A percentile compares a stretch with the other conserved stretches of the same genome.
Evolutionary conservation across 2,888 invertebrate genomes (phyloP).

Genomic region (Brachylomia viminalis): DNA sequence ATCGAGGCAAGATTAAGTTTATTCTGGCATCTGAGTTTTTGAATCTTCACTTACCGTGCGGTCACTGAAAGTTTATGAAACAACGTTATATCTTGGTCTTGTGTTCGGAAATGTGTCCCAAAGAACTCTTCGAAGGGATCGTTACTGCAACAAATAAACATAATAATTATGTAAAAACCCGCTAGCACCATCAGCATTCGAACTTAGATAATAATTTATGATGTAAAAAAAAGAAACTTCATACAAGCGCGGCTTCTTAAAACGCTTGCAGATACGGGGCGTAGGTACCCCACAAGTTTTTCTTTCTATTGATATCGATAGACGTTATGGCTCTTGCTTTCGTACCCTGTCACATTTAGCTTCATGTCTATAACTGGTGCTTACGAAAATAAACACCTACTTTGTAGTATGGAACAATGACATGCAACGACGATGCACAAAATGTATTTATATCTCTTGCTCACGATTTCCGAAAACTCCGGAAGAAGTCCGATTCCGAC

Average conservation of each 20-base stretch:
- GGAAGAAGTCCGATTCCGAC: constrained; percentile 6
- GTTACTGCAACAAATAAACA: constrained; percentile 84
- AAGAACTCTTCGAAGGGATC: constrained; percentile 97
- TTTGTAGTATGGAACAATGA: not conserved
- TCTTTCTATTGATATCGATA: too few species aligned
- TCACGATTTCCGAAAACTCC: constrained; percentile 3
- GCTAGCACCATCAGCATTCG: not conserved
- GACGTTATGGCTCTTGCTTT: not conserved
- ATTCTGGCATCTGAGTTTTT: not conserved
- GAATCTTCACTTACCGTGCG: constrained; percentile 91
- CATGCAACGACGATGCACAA: not conserved
- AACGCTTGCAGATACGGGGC: too few species aligned
- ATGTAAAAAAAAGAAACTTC: too few species aligned
- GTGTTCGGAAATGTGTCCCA: constrained; percentile 94
- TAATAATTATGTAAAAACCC: not conserved
- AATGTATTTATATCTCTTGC: not conserved
- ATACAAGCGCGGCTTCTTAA: too few species aligned
- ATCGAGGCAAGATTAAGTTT: not conserved
- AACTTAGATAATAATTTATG: too few species aligned
- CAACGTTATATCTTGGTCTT: constrained; percentile 96
- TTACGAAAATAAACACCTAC: constrained; percentile 11
- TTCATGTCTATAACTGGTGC: not conserved
- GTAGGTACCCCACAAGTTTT: too few species aligned
- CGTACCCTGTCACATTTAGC: not conserved
- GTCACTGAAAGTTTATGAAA: constrained; percentile 97